Percentiles rank a stretch among this genome's conserved stretches.
Conservation (phyloP, 2,888 invertebrate genomes). For the Toxonevra muliebris region DNA sequence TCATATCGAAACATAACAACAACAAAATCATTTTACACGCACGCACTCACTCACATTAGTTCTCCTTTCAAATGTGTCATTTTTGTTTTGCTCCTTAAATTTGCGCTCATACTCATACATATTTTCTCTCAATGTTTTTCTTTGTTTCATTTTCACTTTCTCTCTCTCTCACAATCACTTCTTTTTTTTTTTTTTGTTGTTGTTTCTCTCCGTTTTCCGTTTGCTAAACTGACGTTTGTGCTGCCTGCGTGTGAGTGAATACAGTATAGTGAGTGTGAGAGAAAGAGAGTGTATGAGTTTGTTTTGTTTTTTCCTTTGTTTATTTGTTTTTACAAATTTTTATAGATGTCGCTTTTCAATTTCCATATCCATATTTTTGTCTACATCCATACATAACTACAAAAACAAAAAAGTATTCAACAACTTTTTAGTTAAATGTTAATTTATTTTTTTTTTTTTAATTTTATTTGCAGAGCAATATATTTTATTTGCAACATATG, state of each 20-base stretch:
- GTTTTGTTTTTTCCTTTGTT: conserved; percentile 30
- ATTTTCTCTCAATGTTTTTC: not conserved
- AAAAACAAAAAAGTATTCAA: not conserved
- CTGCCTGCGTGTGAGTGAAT: conserved; percentile 2
- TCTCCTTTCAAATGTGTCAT: conserved; percentile 17
- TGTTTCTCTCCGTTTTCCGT: conserved; percentile 15
- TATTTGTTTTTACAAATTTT: not conserved
- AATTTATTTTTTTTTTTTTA: not conserved
- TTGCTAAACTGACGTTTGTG: not conserved
- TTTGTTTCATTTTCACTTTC: conserved; percentile 5
- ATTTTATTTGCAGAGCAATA: not conserved
- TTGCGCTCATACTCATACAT: conserved; percentile 17
- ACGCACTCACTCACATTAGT: not conserved
- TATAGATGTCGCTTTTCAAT: not conserved
- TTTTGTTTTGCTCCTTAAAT: conserved; percentile 29
- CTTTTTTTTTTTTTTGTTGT: not conserved
- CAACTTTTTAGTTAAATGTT: not conserved
- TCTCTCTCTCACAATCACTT: not conserved
- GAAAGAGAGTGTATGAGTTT: conserved; percentile 30
- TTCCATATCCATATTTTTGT: not conserved
- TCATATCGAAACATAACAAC: not conserved
- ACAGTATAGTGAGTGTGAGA: conserved; percentile 4
- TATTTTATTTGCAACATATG: conserved; percentile 5
- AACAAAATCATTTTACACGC: not conserved
- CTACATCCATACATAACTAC: too few relatives aligned